Evolutionary conservation across 1,140 invertebrate genomes (phyloP), one percentile per base, ranked within the genome.

Genomic region (Nephila pilipes): DNA sequence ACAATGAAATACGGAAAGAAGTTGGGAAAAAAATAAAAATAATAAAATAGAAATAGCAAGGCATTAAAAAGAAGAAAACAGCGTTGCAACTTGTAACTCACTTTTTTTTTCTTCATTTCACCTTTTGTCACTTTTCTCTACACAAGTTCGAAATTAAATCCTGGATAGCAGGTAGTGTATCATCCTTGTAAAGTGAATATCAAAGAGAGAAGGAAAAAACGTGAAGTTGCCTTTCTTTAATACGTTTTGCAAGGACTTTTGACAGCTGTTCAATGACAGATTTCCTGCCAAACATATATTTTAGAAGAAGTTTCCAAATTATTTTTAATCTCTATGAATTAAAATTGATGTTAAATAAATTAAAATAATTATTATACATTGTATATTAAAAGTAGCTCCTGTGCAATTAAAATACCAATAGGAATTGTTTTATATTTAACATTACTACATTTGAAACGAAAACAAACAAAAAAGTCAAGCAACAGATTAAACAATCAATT

Each of bases 61-160:
- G 80, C 36, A 81, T 46, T 54, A 81, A 55, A 81, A 81, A 81
- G 46, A 81, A 25, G 80, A 29, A 54, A 81, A 81, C 38, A 55
- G 46, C 36, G 80, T 81, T 81, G 22, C 20, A 81, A 81, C 80
- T 81, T 20, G 46, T 81, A 25, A 54, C 46, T 81, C 20, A 18
- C 46, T n/a, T 54, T 25, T 81, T 80, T 80, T 81, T 81, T 79
- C 38, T n/a, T 22, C n/a, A 10, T 22, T 20, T n/a, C 38, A 54
- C 36, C 20, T 54, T 81, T 75, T 75, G 69, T 75, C 69, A 75
- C 69, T 36, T 75, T 75, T 75, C 69, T 8, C 22, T 55, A 81
- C 80, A 81, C 80, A 81, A 55, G 38, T 81, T 81, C 80, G n/a
- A 81, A 81, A 81, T 81, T 81, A 81, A 81, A 81, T 81, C 80